Base-by-base conservation (phyloP, 2,113 vertebrate genomes). In the Leptobrachium ailaonicum region DNA sequence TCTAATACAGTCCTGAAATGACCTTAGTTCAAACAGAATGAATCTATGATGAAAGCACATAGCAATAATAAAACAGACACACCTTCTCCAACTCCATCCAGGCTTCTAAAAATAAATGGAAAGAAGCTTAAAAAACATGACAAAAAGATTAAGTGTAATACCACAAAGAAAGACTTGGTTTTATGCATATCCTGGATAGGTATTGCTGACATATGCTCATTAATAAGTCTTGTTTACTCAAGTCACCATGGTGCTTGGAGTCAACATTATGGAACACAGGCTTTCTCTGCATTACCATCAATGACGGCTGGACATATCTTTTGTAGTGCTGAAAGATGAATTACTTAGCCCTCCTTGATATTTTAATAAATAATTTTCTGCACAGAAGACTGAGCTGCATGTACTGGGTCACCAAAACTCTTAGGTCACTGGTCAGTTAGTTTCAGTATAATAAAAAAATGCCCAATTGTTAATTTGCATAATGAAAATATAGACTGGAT, bases 211-310 rank as follows among this genome's bases (percentile, higher is more conserved):
- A 80, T 80, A 68, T 74, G 78, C 71, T 68, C 50, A 67, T 84
- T 66, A 82, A 3, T 69, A 83, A 85, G 54, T 44, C 2, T 6
- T 85, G n/a, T 75, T 84, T 87, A 74, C 83, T 47, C 42, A 81
- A 66, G 75, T 72, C 82, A 79, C 84, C 53, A 82, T 71, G 77
- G 83, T 64, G 82, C 88, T 71, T 44, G 66, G 71, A 82, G 63
- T 86, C 84, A 87, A 83, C 66, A 79, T 20, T 70, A 50, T 64
- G n/a, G 73, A 80, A 88, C 89, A 89, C 82, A 88, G 47, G 8
- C 41, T 70, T 60, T 82, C 84, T 85, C 86, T 82, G 43, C 42
- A 85, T 80, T 75, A 82, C 87, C 80, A 71, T 77, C 80, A 84
- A 85, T 79, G 82, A 88, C 80, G 66, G 89, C 83, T 87, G 82